Evolutionary conservation across 2,797 vertebrate genomes (phyloP), one percentile per base, ranked within the genome.

Genomic region (Botia kubotai): DNA sequence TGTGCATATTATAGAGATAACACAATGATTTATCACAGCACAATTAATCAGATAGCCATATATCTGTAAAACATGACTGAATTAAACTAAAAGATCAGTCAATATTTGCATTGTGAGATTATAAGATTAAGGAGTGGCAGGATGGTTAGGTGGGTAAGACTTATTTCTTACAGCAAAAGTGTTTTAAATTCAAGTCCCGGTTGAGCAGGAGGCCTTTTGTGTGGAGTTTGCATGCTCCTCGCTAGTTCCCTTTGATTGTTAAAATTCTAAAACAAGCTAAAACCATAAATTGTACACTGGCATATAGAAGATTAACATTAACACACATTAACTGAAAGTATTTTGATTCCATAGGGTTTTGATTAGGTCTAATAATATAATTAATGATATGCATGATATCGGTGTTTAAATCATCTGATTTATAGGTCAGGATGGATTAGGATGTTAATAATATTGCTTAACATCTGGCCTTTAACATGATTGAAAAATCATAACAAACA

Each of bases 21-120:
- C 67, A 23, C 4, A 17, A 13, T 26, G 50, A 67, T 6, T 36
- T 68, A 29, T 68, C 39, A 16, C 21, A 67, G 13, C 2, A 1
- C n/a, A 43, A 67, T 55, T 57, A 12, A 57, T 77, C 19, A 26
- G 48, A 68, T 26, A n/a, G 52, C 52, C 23, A 33, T 43, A 39
- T 13, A 68, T 77, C 19, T n/a, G 33, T 26, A 4, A 46, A 77
- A 68, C 23, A 67, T 13, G 48, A 36, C 29, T 23, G 1, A 52
- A 36, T 53, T 26, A 67, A 23, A 17, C 48, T 66, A 11, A 63
- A 75, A 75, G 26, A 75, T 36, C 46, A 53, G 62, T 36, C 26
- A 75, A 33, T 66, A 16, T 53, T 46, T 46, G 43, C 43, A 46
- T 46, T 46, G 10, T 11, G 8, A 11, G 43, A 46, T 11, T 46